Base-by-base conservation (phyloP, 2,797 vertebrate genomes). In the Gadopsis bispinosus region DNA sequence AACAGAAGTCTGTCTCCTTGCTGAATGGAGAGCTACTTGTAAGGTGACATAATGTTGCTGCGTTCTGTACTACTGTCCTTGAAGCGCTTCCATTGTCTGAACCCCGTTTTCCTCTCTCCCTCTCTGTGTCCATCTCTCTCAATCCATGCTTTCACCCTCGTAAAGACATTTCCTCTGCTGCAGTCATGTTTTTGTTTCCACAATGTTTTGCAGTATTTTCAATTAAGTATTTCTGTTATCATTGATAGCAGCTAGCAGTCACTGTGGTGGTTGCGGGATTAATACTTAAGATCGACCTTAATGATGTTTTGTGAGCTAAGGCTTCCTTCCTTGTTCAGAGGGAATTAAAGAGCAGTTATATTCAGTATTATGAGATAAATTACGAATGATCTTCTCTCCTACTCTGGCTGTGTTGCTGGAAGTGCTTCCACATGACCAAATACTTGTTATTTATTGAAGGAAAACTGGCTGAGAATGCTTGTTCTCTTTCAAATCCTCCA, bases 281-380 rank as follows among this genome's bases (percentile, higher is more conserved):
- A 22, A 66, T 53, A 29, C 29, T 26, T 29, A 17, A 19, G 31
- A 41, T 48, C 22, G 31, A 39, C 45, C 31, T n/a, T 59, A 41
- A 79, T 70, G 73, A 4, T 60, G 22, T 31, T 67, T 26, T 29
- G 16, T 53, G 66, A 79, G 53, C 77, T 29, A 69, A 74, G 35
- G 35, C 26, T 26, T 66, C 63, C 3, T 7, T n/a, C 47, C 11
- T 22, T 6, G 4, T 58, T 78, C 3, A 58, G 53, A 33, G 13
- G 5, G 35, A 77, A 76, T 80, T 75, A 58, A 81, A 81, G n/a
- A 77, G 48, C 61, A 61, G 50, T 75, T 78, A 63, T 13, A 41
- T 73, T 77, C 1, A 77, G 3, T 71, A 5, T 74, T 70, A 83
- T 70, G 60, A 77, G 0, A 20, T 22, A 68, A 16, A 69, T 48